These are phyloP conservation scores for Cyanoramphus novaezelandiae DNA, from an alignment of 2,113 vertebrate genomes.

Conservation along the genomic window DNA sequence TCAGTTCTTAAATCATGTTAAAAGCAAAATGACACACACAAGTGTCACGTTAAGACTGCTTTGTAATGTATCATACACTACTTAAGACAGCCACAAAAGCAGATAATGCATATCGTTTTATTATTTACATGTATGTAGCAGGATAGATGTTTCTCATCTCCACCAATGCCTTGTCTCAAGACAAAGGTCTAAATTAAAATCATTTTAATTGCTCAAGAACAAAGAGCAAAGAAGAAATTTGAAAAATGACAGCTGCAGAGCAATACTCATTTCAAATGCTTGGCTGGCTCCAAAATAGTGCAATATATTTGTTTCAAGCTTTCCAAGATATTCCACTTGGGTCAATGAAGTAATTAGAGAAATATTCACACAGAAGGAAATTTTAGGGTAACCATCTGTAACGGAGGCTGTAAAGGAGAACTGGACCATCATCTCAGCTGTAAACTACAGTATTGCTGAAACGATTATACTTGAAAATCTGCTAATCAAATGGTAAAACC, in stretches of 20 bases:
- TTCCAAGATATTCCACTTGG: background rate
- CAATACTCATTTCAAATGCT: background rate
- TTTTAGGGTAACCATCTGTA: background rate
- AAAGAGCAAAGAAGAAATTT: background rate
- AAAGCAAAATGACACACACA: background rate
- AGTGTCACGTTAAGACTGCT: background rate
- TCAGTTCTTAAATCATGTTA: background rate
- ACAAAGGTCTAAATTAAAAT: background rate
- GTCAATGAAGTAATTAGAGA: background rate
- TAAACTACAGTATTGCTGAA: background rate
- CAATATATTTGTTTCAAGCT: background rate
- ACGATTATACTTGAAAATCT: background rate
- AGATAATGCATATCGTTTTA: background rate
- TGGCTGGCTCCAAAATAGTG: background rate
- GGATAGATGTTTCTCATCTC: background rate
- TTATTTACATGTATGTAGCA: background rate
- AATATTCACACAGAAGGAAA: background rate
- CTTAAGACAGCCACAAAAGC: background rate
- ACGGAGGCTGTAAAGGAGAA: background rate
- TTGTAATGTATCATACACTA: background rate
- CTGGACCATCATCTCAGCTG: background rate
- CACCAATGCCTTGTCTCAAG: background rate
- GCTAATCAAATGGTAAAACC: background rate
- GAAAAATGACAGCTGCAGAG: background rate
- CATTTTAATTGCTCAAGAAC: background rate